Evolutionary conservation across 2,888 invertebrate genomes (phyloP).

Genomic region (Scelioninae gen. 2): DNA sequence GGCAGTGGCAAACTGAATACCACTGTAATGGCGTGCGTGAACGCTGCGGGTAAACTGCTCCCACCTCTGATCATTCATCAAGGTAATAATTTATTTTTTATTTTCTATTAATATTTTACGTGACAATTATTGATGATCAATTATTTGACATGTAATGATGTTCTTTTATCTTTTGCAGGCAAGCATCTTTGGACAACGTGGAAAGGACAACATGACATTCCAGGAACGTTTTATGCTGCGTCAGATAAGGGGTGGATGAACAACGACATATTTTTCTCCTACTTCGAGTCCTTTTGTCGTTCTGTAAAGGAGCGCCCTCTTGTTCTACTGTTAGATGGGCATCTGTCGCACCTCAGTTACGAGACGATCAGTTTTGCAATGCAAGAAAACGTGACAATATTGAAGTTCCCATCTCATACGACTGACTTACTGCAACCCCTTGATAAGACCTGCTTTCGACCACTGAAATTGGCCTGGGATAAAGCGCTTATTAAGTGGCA

Average conservation of each 20-base stretch:
- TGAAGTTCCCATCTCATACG: constrained; percentile 31
- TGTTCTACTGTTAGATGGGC: constrained; percentile 16
- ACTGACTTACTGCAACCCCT: constrained; percentile 32
- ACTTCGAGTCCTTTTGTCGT: constrained; percentile 23
- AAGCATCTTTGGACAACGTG: constrained; percentile 19
- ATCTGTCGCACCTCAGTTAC: constrained; percentile 24
- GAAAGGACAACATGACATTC: constrained; percentile 11
- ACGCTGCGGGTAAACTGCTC: constrained; percentile 31
- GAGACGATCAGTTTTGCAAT: constrained; percentile 20
- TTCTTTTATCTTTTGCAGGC: constrained; percentile 8
- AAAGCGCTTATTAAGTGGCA: constrained; percentile 20
- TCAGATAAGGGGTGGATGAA: constrained; percentile 32
- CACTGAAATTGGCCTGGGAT: constrained; percentile 18
- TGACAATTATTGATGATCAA: too few species aligned
- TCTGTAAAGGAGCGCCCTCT: constrained; percentile 14
- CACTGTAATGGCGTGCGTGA: constrained; percentile 30
- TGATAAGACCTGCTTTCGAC: constrained; percentile 29
- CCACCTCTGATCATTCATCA: constrained; percentile 30
- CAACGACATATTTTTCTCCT: constrained; percentile 20
- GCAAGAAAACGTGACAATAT: constrained; percentile 19
- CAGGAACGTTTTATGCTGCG: constrained; percentile 17
- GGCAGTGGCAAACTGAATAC: constrained; percentile 23
- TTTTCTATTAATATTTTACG: too few species aligned
- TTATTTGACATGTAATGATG: too few species aligned
- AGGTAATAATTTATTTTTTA: constrained; percentile 27